Evolutionary conservation across 2,888 invertebrate species (phyloP).

Genomic region (Cephus spinipes): DNA sequence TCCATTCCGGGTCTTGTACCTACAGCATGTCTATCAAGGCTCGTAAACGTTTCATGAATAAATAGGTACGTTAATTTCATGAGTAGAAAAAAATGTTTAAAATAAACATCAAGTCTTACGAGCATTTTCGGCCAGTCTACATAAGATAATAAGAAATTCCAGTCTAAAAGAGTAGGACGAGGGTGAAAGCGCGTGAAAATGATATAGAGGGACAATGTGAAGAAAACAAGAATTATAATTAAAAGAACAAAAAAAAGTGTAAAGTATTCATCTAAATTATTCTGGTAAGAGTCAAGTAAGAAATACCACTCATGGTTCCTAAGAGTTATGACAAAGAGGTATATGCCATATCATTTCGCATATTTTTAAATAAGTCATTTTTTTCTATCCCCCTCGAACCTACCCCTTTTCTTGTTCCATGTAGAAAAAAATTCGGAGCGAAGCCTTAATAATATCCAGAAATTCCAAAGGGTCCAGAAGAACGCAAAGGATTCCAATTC

Average conservation of each 20-base stretch:
- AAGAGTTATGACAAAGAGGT: background rate
- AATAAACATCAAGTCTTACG: background rate
- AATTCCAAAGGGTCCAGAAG: constrained; percentile 18
- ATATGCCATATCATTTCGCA: background rate
- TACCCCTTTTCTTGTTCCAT: constrained; percentile 3
- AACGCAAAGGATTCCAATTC: constrained; percentile 13
- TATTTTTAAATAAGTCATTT: background rate
- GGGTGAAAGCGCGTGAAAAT: too few relatives aligned
- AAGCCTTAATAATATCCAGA: constrained; percentile 12
- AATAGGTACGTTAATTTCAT: background rate
- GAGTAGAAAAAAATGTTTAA: background rate
- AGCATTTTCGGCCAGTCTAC: background rate
- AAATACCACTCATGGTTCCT: background rate
- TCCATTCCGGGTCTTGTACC: background rate
- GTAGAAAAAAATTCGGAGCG: constrained; percentile 10
- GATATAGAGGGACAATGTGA: too few relatives aligned
- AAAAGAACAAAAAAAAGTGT: background rate
- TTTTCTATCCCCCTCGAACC: background rate
- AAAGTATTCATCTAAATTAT: background rate
- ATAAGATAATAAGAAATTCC: background rate
- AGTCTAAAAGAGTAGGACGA: background rate
- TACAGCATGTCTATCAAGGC: background rate
- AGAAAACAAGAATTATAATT: background rate
- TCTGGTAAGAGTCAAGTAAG: background rate
- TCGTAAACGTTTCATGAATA: background rate